Evolutionary conservation across 2,113 vertebrate species (phyloP).

Genomic region (Dromaius novaehollandiae): DNA sequence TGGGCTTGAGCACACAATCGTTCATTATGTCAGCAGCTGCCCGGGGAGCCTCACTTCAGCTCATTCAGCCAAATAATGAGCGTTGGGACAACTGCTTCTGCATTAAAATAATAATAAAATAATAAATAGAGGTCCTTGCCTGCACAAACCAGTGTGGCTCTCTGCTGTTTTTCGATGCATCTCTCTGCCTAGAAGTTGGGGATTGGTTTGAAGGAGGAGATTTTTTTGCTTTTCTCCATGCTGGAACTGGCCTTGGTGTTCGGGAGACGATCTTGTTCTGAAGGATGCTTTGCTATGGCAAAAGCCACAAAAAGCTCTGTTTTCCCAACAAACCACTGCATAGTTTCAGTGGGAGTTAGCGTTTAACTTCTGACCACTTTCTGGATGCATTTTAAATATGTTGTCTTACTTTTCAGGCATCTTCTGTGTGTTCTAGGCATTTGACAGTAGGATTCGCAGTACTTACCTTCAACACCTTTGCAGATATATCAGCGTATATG

Average conservation of each 20-base stretch:
- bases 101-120: slow-evolving; percentile 75
- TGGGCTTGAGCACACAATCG: slow-evolving; percentile 86
- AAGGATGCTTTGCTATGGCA: background rate
- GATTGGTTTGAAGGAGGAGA: background rate
- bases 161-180: slow-evolving; percentile 37
- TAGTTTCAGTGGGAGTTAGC: background rate
- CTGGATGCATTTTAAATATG: background rate
- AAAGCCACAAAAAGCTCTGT: background rate
- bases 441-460: background rate
- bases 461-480: background rate
- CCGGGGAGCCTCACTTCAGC: slow-evolving; percentile 76
- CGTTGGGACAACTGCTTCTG: slow-evolving; percentile 74
- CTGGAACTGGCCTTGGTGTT: background rate
- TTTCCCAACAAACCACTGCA: background rate
- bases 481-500: background rate
- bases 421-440: background rate
- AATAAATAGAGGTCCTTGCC: slow-evolving; percentile 29
- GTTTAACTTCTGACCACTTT: background rate
- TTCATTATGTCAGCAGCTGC: slow-evolving; percentile 90
- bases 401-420: background rate
- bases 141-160: background rate
- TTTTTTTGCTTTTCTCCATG: background rate
- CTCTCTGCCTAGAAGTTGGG: background rate
- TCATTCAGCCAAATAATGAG: slow-evolving; percentile 89
- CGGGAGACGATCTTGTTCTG: background rate